Conservation (phyloP, 2,113 vertebrate genomes). For the Tetrax tetrax region DNA sequence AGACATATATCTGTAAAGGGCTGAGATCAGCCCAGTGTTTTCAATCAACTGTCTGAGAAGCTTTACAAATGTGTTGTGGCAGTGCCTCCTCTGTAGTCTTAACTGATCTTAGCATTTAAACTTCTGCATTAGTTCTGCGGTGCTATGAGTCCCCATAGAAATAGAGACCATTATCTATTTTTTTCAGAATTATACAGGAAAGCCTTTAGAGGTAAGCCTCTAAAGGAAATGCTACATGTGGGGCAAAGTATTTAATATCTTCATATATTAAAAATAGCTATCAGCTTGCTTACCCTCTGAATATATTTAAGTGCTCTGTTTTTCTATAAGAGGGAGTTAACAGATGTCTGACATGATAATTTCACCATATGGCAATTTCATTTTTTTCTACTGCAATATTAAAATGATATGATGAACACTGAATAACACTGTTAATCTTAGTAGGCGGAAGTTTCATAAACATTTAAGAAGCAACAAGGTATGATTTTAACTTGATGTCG, state of each 20-base stretch:
- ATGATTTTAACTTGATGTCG: neutral
- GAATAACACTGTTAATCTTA: neutral
- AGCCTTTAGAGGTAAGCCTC: neutral
- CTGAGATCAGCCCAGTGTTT: neutral
- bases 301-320: neutral
- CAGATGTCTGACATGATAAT: constrained; percentile 15
- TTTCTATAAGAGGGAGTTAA: neutral
- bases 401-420: neutral
- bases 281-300: neutral
- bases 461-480: neutral
- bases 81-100: neutral
- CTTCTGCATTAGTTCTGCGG: neutral
- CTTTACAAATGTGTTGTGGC: neutral
- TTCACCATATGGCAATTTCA: neutral
- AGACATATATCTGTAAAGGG: neutral
- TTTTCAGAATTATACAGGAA: neutral
- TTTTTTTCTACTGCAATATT: constrained; percentile 2
- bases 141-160: neutral
- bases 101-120: neutral
- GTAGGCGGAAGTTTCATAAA: neutral
- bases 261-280: neutral
- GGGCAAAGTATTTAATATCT: neutral
- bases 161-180: neutral
- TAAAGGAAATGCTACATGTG: neutral
- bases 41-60: neutral